A percentile compares a stretch with the other conserved stretches of the same genome.
phyloP scores from a whole-genome alignment of 2,797 vertebrate genomes.

The Pterois miles region DNA sequence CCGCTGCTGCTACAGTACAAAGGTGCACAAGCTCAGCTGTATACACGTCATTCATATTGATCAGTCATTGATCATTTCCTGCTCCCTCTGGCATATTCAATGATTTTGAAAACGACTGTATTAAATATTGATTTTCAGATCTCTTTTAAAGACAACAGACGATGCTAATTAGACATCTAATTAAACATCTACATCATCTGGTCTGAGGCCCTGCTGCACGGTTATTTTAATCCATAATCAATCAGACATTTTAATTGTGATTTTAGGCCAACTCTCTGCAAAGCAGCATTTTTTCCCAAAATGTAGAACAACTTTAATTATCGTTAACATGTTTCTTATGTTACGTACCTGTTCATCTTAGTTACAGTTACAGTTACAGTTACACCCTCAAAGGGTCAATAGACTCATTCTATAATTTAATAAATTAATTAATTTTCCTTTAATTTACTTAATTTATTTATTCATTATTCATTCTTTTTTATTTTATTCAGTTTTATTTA shows the following conservation, averaged over 20 bases:
- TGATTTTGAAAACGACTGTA: background rate
- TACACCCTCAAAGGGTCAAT: no score
- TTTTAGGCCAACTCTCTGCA: background rate
- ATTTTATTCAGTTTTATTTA: no score
- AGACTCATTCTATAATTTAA: no score
- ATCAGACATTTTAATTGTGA: background rate
- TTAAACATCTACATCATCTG: background rate
- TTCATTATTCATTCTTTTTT: no score
- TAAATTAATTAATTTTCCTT: no score
- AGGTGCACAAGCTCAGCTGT: background rate
- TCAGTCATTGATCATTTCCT: background rate
- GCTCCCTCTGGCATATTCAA: background rate
- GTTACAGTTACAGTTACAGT: no score
- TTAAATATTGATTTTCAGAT: background rate
- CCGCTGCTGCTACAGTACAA: background rate
- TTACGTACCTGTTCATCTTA: background rate
- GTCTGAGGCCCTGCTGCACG: background rate
- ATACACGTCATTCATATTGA: background rate
- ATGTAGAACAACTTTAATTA: background rate
- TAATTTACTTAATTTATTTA: no score
- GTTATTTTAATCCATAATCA: background rate
- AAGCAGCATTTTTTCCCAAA: background rate
- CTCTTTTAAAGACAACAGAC: background rate
- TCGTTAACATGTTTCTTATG: background rate
- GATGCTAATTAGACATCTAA: background rate